Evolutionary conservation across 2,113 vertebrate species (phyloP).

Genomic region (Anser brachyrhynchus): DNA sequence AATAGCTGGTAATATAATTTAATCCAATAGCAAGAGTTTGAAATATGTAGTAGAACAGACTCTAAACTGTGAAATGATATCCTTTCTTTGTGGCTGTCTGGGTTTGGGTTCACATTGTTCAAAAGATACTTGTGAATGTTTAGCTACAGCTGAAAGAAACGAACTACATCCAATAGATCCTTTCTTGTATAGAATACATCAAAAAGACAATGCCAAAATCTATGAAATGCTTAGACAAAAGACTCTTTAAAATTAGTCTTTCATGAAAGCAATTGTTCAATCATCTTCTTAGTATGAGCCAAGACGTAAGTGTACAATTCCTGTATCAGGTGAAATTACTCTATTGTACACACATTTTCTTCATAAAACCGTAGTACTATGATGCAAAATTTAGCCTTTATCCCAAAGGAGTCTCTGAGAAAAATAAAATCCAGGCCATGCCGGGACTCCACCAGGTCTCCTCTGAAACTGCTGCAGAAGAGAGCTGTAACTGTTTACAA

Average conservation of each 20-base stretch:
- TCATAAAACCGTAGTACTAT: not conserved
- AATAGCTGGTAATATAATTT: not conserved
- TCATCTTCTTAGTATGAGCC: not conserved
- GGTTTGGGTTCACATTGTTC: not conserved
- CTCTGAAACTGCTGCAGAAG: not conserved
- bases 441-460: not conserved
- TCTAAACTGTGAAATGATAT: conserved; percentile 46
- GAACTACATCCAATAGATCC: not conserved
- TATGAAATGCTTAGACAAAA: not conserved
- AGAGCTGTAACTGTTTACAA: not conserved
- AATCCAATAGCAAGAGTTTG: not conserved
- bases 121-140: conserved; percentile 5
- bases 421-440: not conserved
- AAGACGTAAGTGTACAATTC: not conserved
- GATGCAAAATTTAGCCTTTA: not conserved
- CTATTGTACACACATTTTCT: not conserved
- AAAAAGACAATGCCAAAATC: not conserved
- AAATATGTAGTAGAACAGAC: not conserved
- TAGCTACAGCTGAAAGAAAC: conserved; percentile 47
- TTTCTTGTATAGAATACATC: not conserved
- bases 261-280: not conserved
- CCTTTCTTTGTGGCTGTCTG: conserved; percentile 20
- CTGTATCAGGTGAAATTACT: not conserved
- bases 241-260: not conserved
- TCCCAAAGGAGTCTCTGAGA: not conserved